phyloP scores from a whole-genome alignment of 2,888 invertebrate genomes.

The Germaria angustata region DNA sequence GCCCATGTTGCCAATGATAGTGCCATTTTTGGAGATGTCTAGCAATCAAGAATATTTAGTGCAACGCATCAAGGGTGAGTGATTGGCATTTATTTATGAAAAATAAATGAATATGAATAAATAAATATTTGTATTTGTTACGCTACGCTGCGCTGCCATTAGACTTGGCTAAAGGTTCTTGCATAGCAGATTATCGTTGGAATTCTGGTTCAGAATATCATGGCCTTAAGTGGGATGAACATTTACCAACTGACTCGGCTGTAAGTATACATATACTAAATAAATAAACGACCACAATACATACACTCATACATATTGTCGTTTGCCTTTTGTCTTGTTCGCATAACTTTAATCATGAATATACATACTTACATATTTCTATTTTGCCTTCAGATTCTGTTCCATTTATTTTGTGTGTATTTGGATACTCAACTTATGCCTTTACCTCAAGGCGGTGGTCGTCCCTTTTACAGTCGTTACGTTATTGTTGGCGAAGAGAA shows the following conservation, averaged over 20 bases:
- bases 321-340: not conserved
- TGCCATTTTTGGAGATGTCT: constrained; percentile 90
- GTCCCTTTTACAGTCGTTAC: constrained; percentile 83
- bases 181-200: constrained; percentile 94
- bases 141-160: not conserved
- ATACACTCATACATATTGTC: no score
- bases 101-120: not conserved
- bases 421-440: constrained; percentile 90
- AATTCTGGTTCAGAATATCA: constrained; percentile 88
- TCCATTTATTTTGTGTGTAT: constrained; percentile 92
- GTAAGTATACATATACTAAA: constrained; percentile 80
- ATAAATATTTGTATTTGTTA: constrained; percentile 22
- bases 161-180: constrained; percentile 84
- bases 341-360: not conserved
- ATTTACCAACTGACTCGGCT: constrained; percentile 92
- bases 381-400: constrained; percentile 83
- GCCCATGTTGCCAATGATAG: constrained; percentile 81
- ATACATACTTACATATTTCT: not conserved
- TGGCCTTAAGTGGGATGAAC: constrained; percentile 89
- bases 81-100: not conserved
- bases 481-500: constrained; percentile 79
- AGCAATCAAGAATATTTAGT: constrained; percentile 93
- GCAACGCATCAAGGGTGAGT: constrained; percentile 84
- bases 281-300: not conserved
- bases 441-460: constrained; percentile 84